These are phyloP conservation scores for Tursiops truncatus DNA, from an alignment of 2,113 vertebrate species.

Conservation along the genomic window DNA sequence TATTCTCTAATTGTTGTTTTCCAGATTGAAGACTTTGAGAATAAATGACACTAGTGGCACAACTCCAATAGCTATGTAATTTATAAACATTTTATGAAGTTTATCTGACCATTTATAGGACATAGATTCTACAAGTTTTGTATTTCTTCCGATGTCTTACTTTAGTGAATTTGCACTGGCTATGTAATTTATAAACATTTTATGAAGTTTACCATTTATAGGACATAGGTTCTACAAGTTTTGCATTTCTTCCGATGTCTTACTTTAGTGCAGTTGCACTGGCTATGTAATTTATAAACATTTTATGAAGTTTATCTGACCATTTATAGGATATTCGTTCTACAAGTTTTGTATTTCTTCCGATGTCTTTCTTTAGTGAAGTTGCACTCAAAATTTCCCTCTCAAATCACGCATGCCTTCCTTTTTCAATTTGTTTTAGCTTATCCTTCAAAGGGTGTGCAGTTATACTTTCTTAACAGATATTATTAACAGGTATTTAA, in stretches of 20 bases:
- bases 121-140: not conserved
- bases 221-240: not conserved
- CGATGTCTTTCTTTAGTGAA: not conserved
- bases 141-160: not conserved
- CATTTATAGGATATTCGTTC: not conserved
- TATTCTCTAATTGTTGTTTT: conserved; percentile 38
- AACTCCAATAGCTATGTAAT: not conserved
- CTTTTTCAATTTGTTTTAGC: conserved; percentile 20
- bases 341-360: not conserved
- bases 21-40: conserved; percentile 26
- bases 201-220: conserved; percentile 4
- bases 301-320: not conserved
- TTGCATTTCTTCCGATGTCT: not conserved
- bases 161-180: not conserved
- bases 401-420: not conserved
- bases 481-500: not conserved
- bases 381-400: not conserved
- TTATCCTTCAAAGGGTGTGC: not conserved
- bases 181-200: not conserved
- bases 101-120: not conserved
- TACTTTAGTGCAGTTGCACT: not conserved
- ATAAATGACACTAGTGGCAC: conserved; percentile 9
- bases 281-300: not conserved
- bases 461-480: not conserved
- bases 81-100: not conserved